Base-by-base conservation (phyloP, 2,797 vertebrate genomes). In the Sparidentex hasta region DNA sequence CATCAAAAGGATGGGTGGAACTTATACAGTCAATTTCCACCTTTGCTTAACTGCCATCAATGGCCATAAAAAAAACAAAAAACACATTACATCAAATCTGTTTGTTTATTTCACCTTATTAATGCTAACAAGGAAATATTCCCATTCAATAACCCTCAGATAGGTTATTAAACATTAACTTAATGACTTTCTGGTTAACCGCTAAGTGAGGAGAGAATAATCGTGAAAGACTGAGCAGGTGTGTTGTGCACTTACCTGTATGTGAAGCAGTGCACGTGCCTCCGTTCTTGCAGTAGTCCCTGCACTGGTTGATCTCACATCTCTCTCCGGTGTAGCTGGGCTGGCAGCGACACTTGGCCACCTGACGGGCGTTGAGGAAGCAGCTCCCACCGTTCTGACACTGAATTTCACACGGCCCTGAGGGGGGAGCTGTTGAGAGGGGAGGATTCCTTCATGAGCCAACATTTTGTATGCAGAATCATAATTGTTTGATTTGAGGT, bases 301-400 rank as follows among this genome's bases (percentile, higher is more conserved):
- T 96, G 91, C 98, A 99, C 88, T 97, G 97, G 94, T 99, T 96
- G 44, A 96, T 90, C 92, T 99, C 97, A 76, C 98, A 99, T 83
- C 93, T 95, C 70, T 98, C 97, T 0, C 98, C 98, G 0, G 93
- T 96, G 93, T 98, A 99, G 85, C 96, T 97, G 7, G 97, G 96
- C 54, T 97, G 97, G 87, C 98, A 99, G 80, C 97, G 97, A 87
- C 98, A 99, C 91, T 99, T 99, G 78, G 97, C 96, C 89, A 98
- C 97, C 63, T 96, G 96, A 67, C 95, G 95, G 11, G 97, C 96
- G 0, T 98, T 99, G 46, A 99, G 94, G 95, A 98, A 98, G 93
- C 98, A 99, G 92, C 96, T 98, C 12, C 98, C 98, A 0, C 98
- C 98, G 0, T 99, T 97, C 81, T 95, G 95, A 90, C 98, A 99